Percentiles rank a stretch among this genome's conserved stretches.
phyloP scores from a whole-genome alignment of 1,140 invertebrate species.

The Chrysoperla carnea region DNA sequence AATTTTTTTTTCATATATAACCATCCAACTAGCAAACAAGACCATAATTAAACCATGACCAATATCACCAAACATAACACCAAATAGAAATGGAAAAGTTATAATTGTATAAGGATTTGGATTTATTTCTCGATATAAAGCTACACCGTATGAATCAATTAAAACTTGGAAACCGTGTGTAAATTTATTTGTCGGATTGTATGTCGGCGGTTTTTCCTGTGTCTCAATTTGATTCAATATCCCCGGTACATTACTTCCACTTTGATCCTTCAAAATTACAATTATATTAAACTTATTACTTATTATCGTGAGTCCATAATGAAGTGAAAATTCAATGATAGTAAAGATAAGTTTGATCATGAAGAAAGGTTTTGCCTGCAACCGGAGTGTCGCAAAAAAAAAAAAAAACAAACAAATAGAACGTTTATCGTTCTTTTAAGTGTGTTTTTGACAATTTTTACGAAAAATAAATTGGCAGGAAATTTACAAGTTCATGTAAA shows the following conservation, averaged over 20 bases:
- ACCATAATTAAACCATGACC: conserved; percentile 79
- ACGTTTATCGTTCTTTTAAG: no score
- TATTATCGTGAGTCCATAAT: neutral
- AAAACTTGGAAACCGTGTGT: conserved; percentile 90
- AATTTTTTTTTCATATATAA: conserved; percentile 74
- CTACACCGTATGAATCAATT: conserved; percentile 95
- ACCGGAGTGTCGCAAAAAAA: no score
- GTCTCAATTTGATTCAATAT: conserved; percentile 94
- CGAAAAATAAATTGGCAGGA: no score
- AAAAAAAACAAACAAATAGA: no score
- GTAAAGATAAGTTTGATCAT: no score
- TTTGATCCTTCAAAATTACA: conserved; percentile 49
- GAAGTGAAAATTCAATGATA: no score
- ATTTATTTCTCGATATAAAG: conserved; percentile 92
- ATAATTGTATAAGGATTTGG: conserved; percentile 90
- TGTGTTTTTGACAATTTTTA: no score
- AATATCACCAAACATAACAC: conserved; percentile 86
- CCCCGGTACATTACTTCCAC: conserved; percentile 88
- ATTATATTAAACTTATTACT: conserved; percentile 1
- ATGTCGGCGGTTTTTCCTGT: conserved; percentile 88
- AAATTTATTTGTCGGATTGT: conserved; percentile 96
- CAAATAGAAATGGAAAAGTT: conserved; percentile 87
- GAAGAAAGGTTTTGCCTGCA: no score
- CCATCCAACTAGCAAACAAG: conserved; percentile 72
- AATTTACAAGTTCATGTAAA: no score